Evolutionary conservation across 2,888 invertebrate genomes (phyloP).

Genomic region (Allygus modestus): DNA sequence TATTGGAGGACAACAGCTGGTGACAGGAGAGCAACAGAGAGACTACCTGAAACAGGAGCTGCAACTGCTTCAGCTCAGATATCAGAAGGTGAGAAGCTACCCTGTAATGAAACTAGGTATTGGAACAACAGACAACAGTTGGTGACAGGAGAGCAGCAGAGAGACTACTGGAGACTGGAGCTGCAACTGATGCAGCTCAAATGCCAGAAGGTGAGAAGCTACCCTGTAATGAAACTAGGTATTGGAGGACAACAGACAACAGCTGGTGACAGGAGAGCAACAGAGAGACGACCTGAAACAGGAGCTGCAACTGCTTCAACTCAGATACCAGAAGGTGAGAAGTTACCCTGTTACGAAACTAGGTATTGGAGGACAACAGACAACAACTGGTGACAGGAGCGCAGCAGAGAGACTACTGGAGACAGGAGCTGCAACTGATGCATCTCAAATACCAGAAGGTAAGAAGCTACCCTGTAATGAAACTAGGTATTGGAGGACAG

Average conservation of each 20-base stretch:
- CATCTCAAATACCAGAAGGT: slow-evolving; percentile 76
- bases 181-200: slow-evolving; percentile 82
- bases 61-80: slow-evolving; percentile 81
- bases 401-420: slow-evolving; percentile 86
- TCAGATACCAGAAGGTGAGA: slow-evolving; percentile 74
- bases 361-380: slow-evolving; percentile 68
- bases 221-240: no score
- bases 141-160: slow-evolving; percentile 80
- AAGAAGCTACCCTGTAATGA: no score
- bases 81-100: slow-evolving; percentile 68
- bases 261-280: slow-evolving; percentile 76
- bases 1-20: slow-evolving; percentile 71
- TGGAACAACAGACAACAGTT: slow-evolving; percentile 72
- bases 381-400: slow-evolving; percentile 75
- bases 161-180: slow-evolving; percentile 85
- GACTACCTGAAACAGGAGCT: slow-evolving; percentile 86
- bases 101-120: slow-evolving; percentile 2
- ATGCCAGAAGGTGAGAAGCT: slow-evolving; percentile 70
- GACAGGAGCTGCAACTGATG: slow-evolving; percentile 83
- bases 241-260: slow-evolving; percentile 69
- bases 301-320: slow-evolving; percentile 83
- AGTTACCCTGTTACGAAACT: no score
- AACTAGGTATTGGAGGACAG: no score
- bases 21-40: slow-evolving; percentile 80
- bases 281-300: slow-evolving; percentile 85